Evolutionary conservation across 2,888 invertebrate genomes (phyloP), one percentile per base, ranked within the genome.

Genomic region (Cataglyphis rosenhaueri): DNA sequence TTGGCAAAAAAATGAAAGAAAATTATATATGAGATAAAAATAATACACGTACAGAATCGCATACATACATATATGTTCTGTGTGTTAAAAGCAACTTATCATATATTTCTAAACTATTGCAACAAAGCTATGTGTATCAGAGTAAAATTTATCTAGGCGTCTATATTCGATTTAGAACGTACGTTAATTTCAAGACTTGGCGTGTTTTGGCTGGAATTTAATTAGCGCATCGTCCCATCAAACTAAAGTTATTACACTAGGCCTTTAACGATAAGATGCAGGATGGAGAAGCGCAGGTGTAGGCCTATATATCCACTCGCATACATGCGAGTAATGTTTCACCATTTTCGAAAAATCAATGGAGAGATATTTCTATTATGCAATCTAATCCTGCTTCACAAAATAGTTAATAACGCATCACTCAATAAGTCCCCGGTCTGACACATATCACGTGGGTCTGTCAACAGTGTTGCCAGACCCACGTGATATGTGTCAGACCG

Each of bases 171-270:
- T 74, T 74, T 74, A 62, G 21, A 35, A 52, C 25, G 3, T 55
- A 68, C 78, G 74, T 86, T 81, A 66, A 32, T 52, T 25, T 21
- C 61, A 68, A 18, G 48, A 2, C 57, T 79, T 57, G 2, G 79
- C 76, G 84, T 86, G 86, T 88, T 87, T 86, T n/a, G n/a, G 85
- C 68, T 55, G 55, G 68, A 91, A 88, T 84, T 88, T 85, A 83
- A 91, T 92, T 90, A 87, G 71, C 86, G 75, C 74, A 85, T 86
- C 81, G 85, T 82, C 79, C 85, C 83, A 84, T 89, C 82, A 85
- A 87, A 85, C 79, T 86, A 87, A 88, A 83, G 73, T 83, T 52
- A 88, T 92, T 89, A 88, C 57, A 71, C 44, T 73, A 48, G 73
- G 78, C 70, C 64, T 68, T n/a, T 41, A n/a, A 35, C 35, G 8